Conservation (phyloP, 2,797 vertebrate species). For the Brachyrhaphis roseni region DNA sequence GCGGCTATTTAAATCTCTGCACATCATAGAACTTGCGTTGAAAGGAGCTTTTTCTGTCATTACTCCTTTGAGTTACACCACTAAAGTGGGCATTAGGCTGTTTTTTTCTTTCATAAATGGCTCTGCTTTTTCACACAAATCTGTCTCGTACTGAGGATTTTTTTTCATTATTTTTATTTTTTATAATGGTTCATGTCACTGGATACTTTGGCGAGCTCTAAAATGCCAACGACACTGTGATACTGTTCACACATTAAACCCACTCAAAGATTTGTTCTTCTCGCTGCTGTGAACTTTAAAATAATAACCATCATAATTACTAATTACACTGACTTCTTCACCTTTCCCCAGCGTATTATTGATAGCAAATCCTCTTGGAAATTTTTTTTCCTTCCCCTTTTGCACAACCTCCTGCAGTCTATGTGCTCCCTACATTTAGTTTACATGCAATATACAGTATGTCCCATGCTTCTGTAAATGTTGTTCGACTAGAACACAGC, state of each 20-base stretch:
- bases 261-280: conserved; percentile 9
- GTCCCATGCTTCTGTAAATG: background rate
- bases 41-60: conserved; percentile 38
- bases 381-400: background rate
- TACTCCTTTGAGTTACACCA: conserved; percentile 44
- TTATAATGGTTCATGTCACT: conserved; percentile 29
- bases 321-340: background rate
- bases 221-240: conserved; percentile 20
- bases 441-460: background rate
- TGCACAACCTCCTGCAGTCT: background rate
- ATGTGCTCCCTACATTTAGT: background rate
- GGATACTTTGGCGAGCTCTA: conserved; percentile 30
- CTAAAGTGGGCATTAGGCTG: conserved; percentile 38
- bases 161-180: background rate
- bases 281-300: conserved; percentile 9
- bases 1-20: conserved; percentile 49
- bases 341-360: background rate
- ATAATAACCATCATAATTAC: background rate
- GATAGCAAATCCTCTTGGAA: background rate
- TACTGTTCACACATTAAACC: conserved; percentile 16
- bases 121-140: conserved; percentile 36
- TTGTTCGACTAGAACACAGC: background rate
- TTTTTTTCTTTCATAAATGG: conserved; percentile 35
- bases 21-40: conserved; percentile 45
- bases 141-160: conserved; percentile 25